phyloP scores from a whole-genome alignment of 2,113 vertebrate genomes.

The Psittacula cyanocephala region DNA sequence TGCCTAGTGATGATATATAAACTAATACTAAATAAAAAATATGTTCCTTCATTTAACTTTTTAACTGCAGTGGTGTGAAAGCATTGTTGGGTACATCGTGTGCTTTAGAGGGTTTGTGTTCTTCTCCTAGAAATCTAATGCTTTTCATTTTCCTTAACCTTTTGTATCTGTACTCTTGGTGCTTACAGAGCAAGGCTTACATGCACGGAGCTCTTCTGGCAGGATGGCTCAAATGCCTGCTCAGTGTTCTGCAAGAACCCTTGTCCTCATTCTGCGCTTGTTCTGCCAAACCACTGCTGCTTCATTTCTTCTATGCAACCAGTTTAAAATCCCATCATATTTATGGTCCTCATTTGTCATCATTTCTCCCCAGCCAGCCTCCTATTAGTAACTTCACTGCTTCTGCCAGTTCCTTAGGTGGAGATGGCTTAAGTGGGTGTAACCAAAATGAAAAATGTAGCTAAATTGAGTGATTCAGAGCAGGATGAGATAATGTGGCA shows the following conservation, averaged over 20 bases:
- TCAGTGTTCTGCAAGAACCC: neutral
- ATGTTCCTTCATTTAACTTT: neutral
- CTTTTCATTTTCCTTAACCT: neutral
- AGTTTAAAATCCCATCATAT: neutral
- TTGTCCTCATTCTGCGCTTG: neutral
- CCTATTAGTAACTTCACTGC: neutral
- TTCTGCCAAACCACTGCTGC: neutral
- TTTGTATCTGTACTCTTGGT: neutral
- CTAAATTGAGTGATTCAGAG: constrained; percentile 1
- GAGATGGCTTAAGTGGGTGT: neutral
- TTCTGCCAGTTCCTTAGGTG: neutral
- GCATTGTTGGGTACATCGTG: neutral
- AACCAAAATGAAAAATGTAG: neutral
- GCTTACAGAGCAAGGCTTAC: neutral
- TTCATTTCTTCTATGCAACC: neutral
- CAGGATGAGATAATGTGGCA: constrained; percentile 23
- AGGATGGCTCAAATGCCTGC: neutral
- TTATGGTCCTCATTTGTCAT: neutral
- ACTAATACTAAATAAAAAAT: neutral
- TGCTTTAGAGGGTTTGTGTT: neutral
- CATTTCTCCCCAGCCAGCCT: neutral
- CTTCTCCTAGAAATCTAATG: neutral
- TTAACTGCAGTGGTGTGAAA: neutral
- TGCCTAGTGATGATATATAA: neutral
- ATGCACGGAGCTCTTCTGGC: neutral